phyloP scores from a whole-genome alignment of 2,113 vertebrate genomes.

The Halichoerus grypus region DNA sequence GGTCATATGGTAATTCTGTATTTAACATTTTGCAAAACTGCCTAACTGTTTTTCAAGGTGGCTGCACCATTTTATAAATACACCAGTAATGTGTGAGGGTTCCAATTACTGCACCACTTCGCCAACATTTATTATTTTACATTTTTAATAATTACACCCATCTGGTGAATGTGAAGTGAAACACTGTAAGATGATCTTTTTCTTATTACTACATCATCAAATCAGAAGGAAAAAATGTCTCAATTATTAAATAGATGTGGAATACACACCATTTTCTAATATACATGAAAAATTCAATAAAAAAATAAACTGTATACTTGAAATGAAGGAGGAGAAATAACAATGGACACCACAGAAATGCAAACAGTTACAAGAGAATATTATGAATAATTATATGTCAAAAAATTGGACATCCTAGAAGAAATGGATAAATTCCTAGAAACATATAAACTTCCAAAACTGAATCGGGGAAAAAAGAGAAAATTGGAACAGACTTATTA shows the following conservation, averaged over 20 bases:
- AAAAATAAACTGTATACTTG: background rate
- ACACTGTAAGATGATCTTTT: background rate
- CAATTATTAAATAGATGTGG: background rate
- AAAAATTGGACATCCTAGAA: background rate
- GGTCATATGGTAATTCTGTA: background rate
- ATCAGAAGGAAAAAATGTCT: background rate
- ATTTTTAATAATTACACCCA: background rate
- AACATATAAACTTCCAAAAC: background rate
- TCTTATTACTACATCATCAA: background rate
- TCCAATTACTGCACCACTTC: slow-evolving; percentile 3
- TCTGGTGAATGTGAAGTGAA: background rate
- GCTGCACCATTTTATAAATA: background rate
- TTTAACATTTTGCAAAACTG: background rate
- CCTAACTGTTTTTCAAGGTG: background rate
- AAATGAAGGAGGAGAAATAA: background rate
- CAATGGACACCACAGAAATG: background rate
- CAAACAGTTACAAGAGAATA: background rate
- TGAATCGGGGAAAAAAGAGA: background rate
- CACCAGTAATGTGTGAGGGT: background rate
- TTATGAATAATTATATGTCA: background rate
- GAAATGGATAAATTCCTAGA: background rate
- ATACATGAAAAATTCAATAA: background rate
- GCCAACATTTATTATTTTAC: background rate
- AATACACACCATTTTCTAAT: background rate
- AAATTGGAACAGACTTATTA: background rate